A percentile compares a stretch with the other conserved stretches of the same genome.
Evolutionary conservation across 2,888 invertebrate genomes (phyloP).

Genomic region (Meteorus colon): DNA sequence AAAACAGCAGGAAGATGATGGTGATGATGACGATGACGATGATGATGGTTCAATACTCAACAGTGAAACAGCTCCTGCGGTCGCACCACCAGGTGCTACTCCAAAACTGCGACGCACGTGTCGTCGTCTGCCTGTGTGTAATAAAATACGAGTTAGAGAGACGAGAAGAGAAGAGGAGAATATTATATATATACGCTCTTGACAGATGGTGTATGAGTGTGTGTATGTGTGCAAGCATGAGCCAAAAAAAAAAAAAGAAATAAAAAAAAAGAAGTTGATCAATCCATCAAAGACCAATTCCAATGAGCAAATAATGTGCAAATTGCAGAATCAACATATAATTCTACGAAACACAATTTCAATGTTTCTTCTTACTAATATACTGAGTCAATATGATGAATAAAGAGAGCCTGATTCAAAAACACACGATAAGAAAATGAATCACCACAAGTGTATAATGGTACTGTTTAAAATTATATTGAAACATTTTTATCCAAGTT

Average conservation of each 20-base stretch:
- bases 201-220: conserved; percentile 7
- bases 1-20: conserved; percentile 14
- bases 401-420: neutral
- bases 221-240: neutral
- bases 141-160: conserved; percentile 59
- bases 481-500: neutral
- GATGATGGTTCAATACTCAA: conserved; percentile 25
- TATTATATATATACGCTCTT: neutral
- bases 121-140: conserved; percentile 70
- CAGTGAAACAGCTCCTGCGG: conserved; percentile 24
- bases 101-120: conserved; percentile 71
- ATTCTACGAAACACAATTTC: neutral
- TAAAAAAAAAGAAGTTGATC: neutral
- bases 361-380: neutral
- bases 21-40: conserved; percentile 25
- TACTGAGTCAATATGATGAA: neutral
- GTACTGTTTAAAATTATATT: neutral
- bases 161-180: conserved; percentile 1
- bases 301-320: neutral
- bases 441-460: neutral
- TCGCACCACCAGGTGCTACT: conserved; percentile 54
- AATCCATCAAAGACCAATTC: neutral
- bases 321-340: neutral
- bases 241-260: too few relatives aligned
- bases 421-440: neutral